Conservation (phyloP, 2,888 invertebrate genomes). For the Opisthograptis luteolata region DNA sequence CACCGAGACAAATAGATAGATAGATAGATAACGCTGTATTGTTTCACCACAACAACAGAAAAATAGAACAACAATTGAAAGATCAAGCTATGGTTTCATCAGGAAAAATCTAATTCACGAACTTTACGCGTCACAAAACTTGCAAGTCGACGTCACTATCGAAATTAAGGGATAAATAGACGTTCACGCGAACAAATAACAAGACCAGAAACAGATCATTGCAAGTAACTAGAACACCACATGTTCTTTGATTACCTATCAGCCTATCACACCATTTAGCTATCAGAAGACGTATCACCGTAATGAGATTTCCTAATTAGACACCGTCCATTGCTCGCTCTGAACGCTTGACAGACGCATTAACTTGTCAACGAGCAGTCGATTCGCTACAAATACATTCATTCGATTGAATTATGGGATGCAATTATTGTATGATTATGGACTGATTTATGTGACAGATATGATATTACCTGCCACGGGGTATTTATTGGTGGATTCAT, state of each 20-base stretch:
- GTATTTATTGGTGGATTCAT: constrained; percentile 24
- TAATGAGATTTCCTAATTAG: constrained; percentile 55
- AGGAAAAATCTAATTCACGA: too few relatives aligned
- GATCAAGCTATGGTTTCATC: too few relatives aligned
- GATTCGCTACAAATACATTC: constrained; percentile 30
- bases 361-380: constrained; percentile 53
- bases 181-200: too few relatives aligned
- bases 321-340: constrained; percentile 42
- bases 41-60: too few relatives aligned
- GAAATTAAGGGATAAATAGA: too few relatives aligned
- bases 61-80: too few relatives aligned
- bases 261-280: not conserved
- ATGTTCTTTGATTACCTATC: constrained; percentile 18
- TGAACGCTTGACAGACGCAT: constrained; percentile 49
- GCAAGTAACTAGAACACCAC: not conserved
- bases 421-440: constrained; percentile 32
- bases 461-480: constrained; percentile 25
- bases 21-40: too few relatives aligned
- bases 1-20: too few relatives aligned
- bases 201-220: too few relatives aligned
- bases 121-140: too few relatives aligned
- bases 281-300: constrained; percentile 22
- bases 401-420: constrained; percentile 33
- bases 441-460: constrained; percentile 29
- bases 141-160: too few relatives aligned